These are phyloP conservation scores for Phalloptychus januarius DNA, from an alignment of 2,797 vertebrate genomes.

Conservation along the genomic window DNA sequence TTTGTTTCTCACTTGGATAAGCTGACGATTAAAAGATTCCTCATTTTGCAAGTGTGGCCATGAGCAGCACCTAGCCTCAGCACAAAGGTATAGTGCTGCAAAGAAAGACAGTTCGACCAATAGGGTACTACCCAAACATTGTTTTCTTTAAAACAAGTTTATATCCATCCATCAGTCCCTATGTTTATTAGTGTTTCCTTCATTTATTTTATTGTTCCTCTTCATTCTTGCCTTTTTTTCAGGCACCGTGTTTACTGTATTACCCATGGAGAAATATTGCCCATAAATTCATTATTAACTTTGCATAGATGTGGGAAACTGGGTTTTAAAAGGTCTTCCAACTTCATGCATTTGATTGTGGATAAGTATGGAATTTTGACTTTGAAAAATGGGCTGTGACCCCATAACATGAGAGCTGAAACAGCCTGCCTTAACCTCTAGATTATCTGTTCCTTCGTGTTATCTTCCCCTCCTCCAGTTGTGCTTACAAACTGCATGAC, in stretches of 20 bases:
- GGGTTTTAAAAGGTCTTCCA: background rate
- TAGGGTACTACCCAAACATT: background rate
- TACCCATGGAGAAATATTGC: background rate
- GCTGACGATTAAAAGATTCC: background rate
- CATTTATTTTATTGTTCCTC: background rate
- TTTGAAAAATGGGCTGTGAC: background rate
- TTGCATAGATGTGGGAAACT: background rate
- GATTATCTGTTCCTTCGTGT: conserved; percentile 34
- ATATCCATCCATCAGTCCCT: background rate
- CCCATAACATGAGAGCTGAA: conserved; percentile 65
- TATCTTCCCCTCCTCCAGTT: conserved; percentile 68
- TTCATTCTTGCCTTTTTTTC: background rate
- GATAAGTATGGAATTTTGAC: background rate
- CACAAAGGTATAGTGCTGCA: background rate
- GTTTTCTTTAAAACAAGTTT: background rate
- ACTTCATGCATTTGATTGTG: background rate
- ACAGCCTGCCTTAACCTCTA: conserved; percentile 77
- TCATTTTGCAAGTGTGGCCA: background rate
- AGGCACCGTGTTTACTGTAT: background rate
- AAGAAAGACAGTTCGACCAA: background rate
- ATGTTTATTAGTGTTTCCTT: background rate
- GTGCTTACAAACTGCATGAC: conserved; percentile 53
- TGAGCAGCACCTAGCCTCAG: background rate
- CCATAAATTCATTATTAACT: background rate
- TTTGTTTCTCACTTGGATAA: background rate